Conservation (phyloP, 2,113 vertebrate species). For the Crotalus viridis region DNA sequence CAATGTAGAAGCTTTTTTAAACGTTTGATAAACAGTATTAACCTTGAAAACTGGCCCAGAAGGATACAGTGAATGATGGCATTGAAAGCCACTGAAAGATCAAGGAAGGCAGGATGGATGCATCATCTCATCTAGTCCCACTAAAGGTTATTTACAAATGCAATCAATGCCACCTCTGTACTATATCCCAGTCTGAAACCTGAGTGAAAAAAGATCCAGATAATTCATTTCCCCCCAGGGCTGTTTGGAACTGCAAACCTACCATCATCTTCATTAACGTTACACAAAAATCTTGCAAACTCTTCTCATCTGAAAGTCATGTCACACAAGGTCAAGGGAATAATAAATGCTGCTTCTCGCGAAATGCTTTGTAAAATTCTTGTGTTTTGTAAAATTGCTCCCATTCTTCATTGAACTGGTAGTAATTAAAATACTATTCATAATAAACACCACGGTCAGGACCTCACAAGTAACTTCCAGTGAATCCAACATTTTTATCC, state of each 20-base stretch:
- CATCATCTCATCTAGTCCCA: background rate
- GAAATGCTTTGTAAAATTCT: background rate
- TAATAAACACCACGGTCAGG: no score
- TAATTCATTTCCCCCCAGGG: background rate
- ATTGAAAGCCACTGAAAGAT: background rate
- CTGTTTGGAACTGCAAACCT: background rate
- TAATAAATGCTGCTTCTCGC: background rate
- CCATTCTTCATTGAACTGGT: no score
- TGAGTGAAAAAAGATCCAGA: background rate
- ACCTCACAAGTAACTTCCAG: no score
- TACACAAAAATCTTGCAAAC: background rate
- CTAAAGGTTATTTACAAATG: background rate
- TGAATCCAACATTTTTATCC: no score
- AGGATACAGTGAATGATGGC: background rate
- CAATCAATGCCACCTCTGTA: background rate
- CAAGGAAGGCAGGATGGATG: background rate
- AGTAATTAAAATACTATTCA: no score
- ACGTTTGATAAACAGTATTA: background rate
- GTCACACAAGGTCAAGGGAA: background rate
- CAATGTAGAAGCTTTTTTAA: background rate
- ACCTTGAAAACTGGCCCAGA: background rate
- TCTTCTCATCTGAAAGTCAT: background rate
- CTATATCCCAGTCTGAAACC: background rate
- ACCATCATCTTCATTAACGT: background rate
- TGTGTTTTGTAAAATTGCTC: no score